Evolutionary conservation across 2,888 invertebrate genomes (phyloP), one percentile per base, ranked within the genome.

Genomic region (Drosophila aldrichi): DNA sequence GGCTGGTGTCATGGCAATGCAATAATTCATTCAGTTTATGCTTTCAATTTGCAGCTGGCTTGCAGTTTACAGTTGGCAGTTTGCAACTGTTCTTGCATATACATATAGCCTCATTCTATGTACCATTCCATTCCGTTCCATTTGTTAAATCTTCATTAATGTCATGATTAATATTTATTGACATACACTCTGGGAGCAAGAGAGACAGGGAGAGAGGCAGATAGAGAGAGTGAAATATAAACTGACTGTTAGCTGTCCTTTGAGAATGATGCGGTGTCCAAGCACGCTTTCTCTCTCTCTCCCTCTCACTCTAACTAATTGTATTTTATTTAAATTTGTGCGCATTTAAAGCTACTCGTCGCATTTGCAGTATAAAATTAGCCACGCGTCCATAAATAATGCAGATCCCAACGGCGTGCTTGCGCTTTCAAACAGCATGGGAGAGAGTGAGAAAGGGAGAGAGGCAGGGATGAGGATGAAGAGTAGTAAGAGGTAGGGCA

Each of bases 161-260:
- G 79, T 61, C 74, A 77, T 86, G 86, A 90, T 91, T 90, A 91
- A 91, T 91, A 91, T 91, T 91, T 90, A 91, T 91, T 90, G 83
- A 68, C 81, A 63, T 20, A 9, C 41, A 38, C 54, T 43, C 3
- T 0, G 68, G 44, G 25, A 16, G 6, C 20, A n/a, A 16, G n/a
- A 10, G 18, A 20, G 43, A 43, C 5, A 18, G 25, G n/a, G 34
- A n/a, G 16, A 16, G 36, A 38, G 44, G 12, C 34, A 20, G 16
- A 6, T 25, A 18, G 18, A 9, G 4, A 9, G 12, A 20, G 32
- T 18, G 16, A 64, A 64, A 59, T 18, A 63, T 55, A 55, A 68
- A 9, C 48, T 68, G 55, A 36, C 18, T 55, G 36, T 58, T 18
- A 16, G 16, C 14, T 25, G 51, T 43, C 54, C 43, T 64, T 48